Evolutionary conservation across 2,797 vertebrate genomes (phyloP), one percentile per base, ranked within the genome.

Genomic region (Delichon dasypus): DNA sequence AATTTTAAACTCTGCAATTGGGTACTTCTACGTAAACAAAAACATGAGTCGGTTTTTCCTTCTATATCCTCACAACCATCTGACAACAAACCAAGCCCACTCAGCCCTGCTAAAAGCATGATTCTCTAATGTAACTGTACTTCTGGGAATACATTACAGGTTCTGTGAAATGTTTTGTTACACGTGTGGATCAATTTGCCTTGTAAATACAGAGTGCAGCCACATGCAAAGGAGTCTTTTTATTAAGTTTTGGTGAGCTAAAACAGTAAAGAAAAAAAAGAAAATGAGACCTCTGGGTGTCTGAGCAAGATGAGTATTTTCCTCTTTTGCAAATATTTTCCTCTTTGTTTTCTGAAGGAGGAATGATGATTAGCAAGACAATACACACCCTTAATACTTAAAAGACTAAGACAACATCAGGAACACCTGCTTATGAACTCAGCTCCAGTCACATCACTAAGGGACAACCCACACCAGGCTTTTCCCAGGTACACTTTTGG

Each of bases 21-120:
- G 62, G 44, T 73, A 85, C 30, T 76, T 73, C 17, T 50, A 85
- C 65, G 80, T 48, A 94, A 96, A 96, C 53, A 94, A 74, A 93
- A 88, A 34, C n/a, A 73, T 9, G 44, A 75, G 48, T 38, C 44
- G 17, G 20, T 27, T 93, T 95, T 90, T 85, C 80, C 21, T 79
- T 79, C 80, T 54, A 27, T 16, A 85, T 45, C 68, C 85, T 90
- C 74, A 93, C 80, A 96, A 86, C 42, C 67, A 71, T 84, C 60
- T 81, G 70, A 96, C 84, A 91, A 91, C 89, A 95, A 94, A 94
- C 80, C 83, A 87, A 90, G 55, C 77, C 64, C 61, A 79, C 80
- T 96, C 83, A 93, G 85, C 57, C 71, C 85, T 44, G 53, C 74
- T 93, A 88, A 93, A 91, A 94, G 92, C 71, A 70, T 7, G 68